Conservation (phyloP, 2,113 vertebrate genomes). For the Pyrgilauda ruficollis region DNA sequence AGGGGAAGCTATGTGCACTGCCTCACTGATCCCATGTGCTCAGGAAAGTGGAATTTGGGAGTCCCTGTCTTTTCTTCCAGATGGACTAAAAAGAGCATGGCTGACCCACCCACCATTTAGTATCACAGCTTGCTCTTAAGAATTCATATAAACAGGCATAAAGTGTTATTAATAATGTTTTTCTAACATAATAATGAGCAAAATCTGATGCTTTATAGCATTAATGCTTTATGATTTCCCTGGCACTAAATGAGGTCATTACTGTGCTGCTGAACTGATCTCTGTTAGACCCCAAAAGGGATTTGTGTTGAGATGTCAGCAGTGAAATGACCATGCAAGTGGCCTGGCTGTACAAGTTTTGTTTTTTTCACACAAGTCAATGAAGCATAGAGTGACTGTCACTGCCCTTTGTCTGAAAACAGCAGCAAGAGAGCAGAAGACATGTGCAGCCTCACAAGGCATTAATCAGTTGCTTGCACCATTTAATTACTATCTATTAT, state of each 20-base stretch:
- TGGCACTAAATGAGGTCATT: neutral
- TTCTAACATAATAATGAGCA: neutral
- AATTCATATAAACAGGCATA: neutral
- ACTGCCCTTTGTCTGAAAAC: conserved; percentile 34
- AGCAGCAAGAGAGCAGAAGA: conserved; percentile 14
- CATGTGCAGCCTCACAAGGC: neutral
- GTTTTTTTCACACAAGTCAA: conserved; percentile 37
- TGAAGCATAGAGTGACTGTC: conserved; percentile 40
- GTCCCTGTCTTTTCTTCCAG: neutral
- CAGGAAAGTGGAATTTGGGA: neutral
- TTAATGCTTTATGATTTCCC: neutral
- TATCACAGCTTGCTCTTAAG: neutral
- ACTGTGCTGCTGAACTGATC: neutral
- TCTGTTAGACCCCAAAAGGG: neutral
- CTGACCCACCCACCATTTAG: neutral
- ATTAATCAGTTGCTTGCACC: neutral
- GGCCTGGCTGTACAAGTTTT: conserved; percentile 28
- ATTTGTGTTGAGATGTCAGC: conserved; percentile 16
- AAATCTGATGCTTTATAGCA: neutral
- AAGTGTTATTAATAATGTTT: neutral
- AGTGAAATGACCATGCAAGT: conserved; percentile 17
- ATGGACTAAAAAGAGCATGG: neutral
- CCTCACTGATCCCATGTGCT: neutral
- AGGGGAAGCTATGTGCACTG: neutral
- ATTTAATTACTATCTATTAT: conserved; percentile 53